Base-by-base conservation (phyloP, 2,888 invertebrate genomes). In the Mallateleia sp. region DNA sequence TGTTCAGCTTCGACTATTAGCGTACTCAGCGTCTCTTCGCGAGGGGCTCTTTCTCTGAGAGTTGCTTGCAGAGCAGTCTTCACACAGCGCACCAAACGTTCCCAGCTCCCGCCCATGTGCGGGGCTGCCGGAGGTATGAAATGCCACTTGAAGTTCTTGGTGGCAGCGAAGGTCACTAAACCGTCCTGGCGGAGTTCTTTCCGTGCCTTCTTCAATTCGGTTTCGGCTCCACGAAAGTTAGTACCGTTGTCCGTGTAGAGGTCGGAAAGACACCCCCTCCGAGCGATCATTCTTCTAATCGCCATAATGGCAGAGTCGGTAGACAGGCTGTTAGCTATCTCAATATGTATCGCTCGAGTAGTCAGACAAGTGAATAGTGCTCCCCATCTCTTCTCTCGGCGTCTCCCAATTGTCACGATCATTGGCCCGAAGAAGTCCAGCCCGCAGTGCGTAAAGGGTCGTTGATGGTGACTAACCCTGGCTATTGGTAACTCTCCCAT, bases 341-440 rank as follows among this genome's bases (percentile, higher is more conserved):
- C 88, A 0, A 90, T 15, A 34, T 90, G 89, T 1, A 91, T 54
- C 0, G 87, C 90, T 32, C 90, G 54, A 8, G 85, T 79, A 0
- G 88, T 90, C 6, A 90, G 38, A 52, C 87, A 90, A 0, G n/a
- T n/a, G n/a, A n/a, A n/a, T n/a, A n/a, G n/a, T n/a, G n/a, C n/a
- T n/a, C n/a, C n/a, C n/a, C n/a, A 89, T 89, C 89, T 71, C 38
- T 90, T 90, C 86, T 90, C 90, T 5, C 56, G 54, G 3, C 85
- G 64, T 22, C 89, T 34, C 0, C 87, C 88, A 6, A 90, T 62
- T 0, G 81, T 77, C 0, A 90, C 89, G 9, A 32, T 15, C n/a
- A n/a, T n/a, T n/a, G n/a, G n/a, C n/a, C n/a, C n/a, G n/a, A n/a
- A n/a, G n/a, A n/a, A n/a, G n/a, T 71, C 71, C 2, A 71, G 11